Percentiles rank a stretch among this genome's conserved stretches.
Conservation (phyloP, 2,113 vertebrate species). For the Nannospalax galili region DNA sequence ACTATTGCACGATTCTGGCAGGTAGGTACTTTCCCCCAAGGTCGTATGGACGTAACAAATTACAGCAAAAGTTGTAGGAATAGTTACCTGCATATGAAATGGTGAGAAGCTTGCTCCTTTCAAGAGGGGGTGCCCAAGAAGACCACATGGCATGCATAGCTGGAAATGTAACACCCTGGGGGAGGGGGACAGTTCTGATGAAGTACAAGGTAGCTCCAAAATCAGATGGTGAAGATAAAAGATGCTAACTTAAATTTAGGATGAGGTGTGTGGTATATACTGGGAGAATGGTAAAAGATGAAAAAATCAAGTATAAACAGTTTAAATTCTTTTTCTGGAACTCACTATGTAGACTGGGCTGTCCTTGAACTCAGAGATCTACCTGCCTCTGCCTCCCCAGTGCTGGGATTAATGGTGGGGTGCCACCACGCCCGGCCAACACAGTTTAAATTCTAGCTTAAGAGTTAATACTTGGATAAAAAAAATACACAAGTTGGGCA, state of each 20-base stretch:
- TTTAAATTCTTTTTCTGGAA: conserved; percentile 26
- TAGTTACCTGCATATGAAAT: conserved; percentile 94
- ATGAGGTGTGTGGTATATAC: not conserved
- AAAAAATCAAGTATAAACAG: not conserved
- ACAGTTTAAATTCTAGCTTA: not conserved
- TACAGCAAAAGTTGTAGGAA: not conserved
- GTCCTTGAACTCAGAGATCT: no score
- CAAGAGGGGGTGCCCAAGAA: conserved; percentile 96
- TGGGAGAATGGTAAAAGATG: not conserved
- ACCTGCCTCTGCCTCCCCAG: no score
- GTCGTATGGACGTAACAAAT: not conserved
- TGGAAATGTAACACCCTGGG: conserved; percentile 97
- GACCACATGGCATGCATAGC: conserved; percentile 99
- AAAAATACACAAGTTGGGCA: not conserved
- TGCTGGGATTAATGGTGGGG: no score
- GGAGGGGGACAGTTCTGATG: conserved; percentile 60
- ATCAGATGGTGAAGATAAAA: conserved; percentile 32
- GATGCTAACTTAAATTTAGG: not conserved
- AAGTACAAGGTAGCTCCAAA: conserved; percentile 43
- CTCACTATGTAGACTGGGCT: no score
- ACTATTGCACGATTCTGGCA: not conserved
- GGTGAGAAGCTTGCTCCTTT: conserved; percentile 96
- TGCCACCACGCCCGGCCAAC: no score
- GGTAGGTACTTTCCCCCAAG: not conserved
- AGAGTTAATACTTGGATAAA: not conserved